Percentiles rank a stretch among this genome's conserved stretches.
phyloP scores from a whole-genome alignment of 2,888 invertebrate species.

The Girardia tigrina region DNA sequence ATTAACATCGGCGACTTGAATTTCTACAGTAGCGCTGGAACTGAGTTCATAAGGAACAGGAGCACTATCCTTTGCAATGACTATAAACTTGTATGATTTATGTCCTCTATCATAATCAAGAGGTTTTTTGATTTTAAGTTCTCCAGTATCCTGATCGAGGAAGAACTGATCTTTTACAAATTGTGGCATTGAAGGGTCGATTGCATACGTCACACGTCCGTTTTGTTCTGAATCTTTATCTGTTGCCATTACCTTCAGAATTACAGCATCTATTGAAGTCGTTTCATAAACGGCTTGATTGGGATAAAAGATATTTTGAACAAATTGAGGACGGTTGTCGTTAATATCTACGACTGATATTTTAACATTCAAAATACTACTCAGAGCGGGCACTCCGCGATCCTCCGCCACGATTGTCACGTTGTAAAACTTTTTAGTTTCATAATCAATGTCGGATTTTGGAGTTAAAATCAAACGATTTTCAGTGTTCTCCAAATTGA shows the following conservation, averaged over 20 bases:
- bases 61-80: background rate
- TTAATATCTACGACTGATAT: background rate
- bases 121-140: constrained; percentile 11
- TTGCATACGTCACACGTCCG: background rate
- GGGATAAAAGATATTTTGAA: background rate
- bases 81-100: background rate
- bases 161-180: background rate
- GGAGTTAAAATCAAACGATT: constrained; percentile 12
- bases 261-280: background rate
- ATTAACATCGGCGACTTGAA: constrained; percentile 9
- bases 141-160: background rate
- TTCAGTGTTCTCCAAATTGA: constrained; percentile 18
- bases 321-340: background rate
- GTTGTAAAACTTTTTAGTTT: constrained; percentile 6
- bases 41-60: background rate
- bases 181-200: background rate
- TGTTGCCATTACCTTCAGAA: background rate
- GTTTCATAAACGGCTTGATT: background rate
- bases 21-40: background rate
- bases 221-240: constrained; percentile 13
- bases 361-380: background rate
- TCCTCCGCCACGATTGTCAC: background rate
- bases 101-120: background rate
- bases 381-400: background rate
- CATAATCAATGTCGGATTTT: constrained; percentile 1